A percentile compares a stretch with the other conserved stretches of the same genome.
Evolutionary conservation across 1,140 invertebrate species (phyloP).

Genomic region (Calliphora vicina): DNA sequence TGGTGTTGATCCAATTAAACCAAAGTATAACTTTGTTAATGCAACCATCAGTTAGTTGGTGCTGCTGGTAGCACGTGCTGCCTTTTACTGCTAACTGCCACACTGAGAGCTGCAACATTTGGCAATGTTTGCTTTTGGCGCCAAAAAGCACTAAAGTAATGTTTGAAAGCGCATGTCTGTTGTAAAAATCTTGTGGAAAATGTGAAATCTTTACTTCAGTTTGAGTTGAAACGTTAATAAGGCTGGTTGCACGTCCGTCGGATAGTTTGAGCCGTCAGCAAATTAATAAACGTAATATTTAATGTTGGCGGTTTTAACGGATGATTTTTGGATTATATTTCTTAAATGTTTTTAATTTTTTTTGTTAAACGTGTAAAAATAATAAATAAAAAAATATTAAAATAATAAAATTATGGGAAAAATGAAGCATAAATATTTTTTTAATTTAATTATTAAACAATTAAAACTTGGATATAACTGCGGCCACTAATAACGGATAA

Average conservation of each 20-base stretch:
- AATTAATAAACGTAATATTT: too few relatives aligned
- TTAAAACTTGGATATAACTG: too few relatives aligned
- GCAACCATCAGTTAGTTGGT: background rate
- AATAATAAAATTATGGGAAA: too few relatives aligned
- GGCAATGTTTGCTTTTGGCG: background rate
- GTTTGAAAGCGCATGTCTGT: background rate
- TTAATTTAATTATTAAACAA: too few relatives aligned
- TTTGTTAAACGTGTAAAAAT: too few relatives aligned
- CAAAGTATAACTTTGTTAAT: slow-evolving; percentile 10
- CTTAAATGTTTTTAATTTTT: too few relatives aligned
- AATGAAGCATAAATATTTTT: too few relatives aligned
- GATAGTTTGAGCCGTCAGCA: background rate
- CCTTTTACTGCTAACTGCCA: background rate
- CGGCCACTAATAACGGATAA: too few relatives aligned
- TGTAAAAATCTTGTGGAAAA: background rate
- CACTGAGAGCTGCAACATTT: background rate
- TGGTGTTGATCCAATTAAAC: slow-evolving; percentile 16
- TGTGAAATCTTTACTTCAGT: background rate
- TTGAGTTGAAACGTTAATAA: background rate
- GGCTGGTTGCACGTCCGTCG: background rate
- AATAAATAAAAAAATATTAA: too few relatives aligned
- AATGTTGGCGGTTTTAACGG: too few relatives aligned
- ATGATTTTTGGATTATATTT: too few relatives aligned
- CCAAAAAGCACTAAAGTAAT: background rate
- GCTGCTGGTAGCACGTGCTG: slow-evolving; percentile 2